Evolutionary conservation across 2,797 vertebrate genomes (phyloP), one percentile per base, ranked within the genome.

Genomic region (Sebastes itinus): DNA sequence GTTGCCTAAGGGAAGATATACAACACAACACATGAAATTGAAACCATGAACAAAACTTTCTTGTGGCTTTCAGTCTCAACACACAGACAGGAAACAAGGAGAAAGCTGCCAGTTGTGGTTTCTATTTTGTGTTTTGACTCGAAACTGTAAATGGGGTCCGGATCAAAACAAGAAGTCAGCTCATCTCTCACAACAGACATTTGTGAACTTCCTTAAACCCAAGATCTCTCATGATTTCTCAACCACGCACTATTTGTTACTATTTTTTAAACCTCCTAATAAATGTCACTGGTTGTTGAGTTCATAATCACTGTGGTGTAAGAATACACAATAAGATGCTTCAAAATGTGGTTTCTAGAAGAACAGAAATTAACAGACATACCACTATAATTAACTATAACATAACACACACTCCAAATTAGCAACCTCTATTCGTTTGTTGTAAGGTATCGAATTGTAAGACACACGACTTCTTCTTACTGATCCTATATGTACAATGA

Each of bases 41-140:
- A 77, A 64, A 75, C 27, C 11, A 64, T 14, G 22, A 78, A 42
- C 20, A 63, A 65, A 74, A 33, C 28, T 14, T 67, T 27, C 18
- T 11, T 75, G 46, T 73, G 20, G 32, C 49, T 86, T 83, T 81
- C 7, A 55, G 25, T 86, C 58, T 75, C 76, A 87, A 74, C 2
- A 71, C 49, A 71, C 3, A 13, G 0, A 75, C 69, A 88, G 54
- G 63, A 86, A 87, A 81, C 73, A 68, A 72, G 9, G 18, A 81
- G n/a, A 78, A 78, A 83, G 75, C 28, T 38, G 30, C n/a, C 32
- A 64, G n/a, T 23, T 80, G 18, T 62, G n/a, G 62, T 67, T 82
- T 77, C 20, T 60, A 11, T 46, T 60, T 67, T 20, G 10, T 58
- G 23, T 30, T 70, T 59, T 76, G n/a, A 58, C 20, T 32, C 20